Evolutionary conservation across 1,140 invertebrate species (phyloP).

Genomic region (Orius laevigatus): DNA sequence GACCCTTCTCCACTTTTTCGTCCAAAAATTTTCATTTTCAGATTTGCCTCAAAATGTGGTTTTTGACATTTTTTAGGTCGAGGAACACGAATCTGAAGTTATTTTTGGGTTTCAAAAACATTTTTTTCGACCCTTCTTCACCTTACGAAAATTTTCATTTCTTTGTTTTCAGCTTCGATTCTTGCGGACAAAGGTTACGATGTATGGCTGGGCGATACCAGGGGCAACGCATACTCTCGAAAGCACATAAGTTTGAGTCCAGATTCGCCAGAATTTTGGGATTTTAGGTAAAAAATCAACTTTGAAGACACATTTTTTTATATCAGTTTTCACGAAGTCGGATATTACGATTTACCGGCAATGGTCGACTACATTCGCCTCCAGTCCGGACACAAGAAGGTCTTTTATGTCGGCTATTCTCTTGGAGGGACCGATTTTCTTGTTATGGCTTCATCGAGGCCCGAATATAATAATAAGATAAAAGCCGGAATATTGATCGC

Average conservation of each 20-base stretch:
- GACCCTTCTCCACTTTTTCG: too few species aligned
- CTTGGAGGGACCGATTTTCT: conserved; percentile 43
- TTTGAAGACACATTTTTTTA: too few species aligned
- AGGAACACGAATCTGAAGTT: too few species aligned
- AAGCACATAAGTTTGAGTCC: conserved; percentile 36
- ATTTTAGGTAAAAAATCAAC: conserved; percentile 34
- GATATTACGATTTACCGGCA: conserved; percentile 46
- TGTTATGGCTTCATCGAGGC: conserved; percentile 36
- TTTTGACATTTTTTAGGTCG: too few species aligned
- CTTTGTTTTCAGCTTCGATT: conserved; percentile 24
- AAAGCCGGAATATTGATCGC: conserved; percentile 29
- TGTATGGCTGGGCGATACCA: conserved; percentile 53
- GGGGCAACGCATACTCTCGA: conserved; percentile 48
- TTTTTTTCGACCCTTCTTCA: too few species aligned
- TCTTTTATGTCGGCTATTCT: conserved; percentile 39
- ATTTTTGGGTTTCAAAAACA: too few species aligned
- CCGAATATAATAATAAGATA: conserved; percentile 37
- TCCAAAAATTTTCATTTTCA: too few species aligned
- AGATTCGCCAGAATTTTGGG: conserved; percentile 38
- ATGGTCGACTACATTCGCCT: conserved; percentile 46
- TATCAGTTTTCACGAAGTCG: conserved; percentile 46
- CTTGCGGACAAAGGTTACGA: conserved; percentile 47
- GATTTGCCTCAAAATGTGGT: too few species aligned
- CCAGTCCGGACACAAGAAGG: conserved; percentile 30
- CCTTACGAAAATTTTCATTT: not conserved